phyloP scores from a whole-genome alignment of 2,113 vertebrate genomes.

The Sinocyclocheilus maitianheensis region DNA sequence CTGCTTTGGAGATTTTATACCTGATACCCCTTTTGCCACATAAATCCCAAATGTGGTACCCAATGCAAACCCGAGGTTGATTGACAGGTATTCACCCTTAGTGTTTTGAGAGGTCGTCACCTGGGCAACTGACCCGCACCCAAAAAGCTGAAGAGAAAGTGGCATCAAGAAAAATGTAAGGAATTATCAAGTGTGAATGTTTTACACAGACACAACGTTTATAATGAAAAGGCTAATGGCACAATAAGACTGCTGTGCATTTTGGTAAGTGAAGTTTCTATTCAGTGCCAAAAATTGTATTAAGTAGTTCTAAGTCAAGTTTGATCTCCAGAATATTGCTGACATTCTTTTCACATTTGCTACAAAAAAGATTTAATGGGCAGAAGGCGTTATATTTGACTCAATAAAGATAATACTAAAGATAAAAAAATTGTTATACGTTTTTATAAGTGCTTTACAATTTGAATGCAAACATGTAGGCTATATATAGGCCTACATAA shows the following conservation, averaged over 20 bases:
- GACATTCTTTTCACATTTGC: neutral
- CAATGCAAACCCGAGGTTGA: slow-evolving; percentile 78
- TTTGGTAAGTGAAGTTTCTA: neutral
- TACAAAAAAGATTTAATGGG: neutral
- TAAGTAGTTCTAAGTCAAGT: neutral
- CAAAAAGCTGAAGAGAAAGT: slow-evolving; percentile 75
- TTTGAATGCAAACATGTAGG: too few relatives aligned
- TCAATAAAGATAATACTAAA: neutral
- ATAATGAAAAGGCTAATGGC: neutral
- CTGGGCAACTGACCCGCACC: slow-evolving; percentile 76
- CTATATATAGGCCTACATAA: neutral
- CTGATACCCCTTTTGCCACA: slow-evolving; percentile 79
- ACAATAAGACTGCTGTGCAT: neutral
- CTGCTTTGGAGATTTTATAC: slow-evolving; percentile 60
- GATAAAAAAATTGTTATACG: neutral
- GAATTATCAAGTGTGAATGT: neutral
- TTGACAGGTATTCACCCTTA: slow-evolving; percentile 78
- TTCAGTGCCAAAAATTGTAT: neutral
- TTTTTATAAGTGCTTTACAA: neutral
- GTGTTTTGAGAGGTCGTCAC: slow-evolving; percentile 71
- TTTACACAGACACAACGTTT: too few relatives aligned
- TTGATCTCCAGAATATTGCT: neutral
- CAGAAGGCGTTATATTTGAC: neutral
- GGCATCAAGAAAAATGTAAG: neutral
- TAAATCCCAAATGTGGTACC: slow-evolving; percentile 77